A percentile compares a stretch with the other conserved stretches of the same genome.
phyloP scores from a whole-genome alignment of 2,113 vertebrate species.

The Drymodes brunneopygia region DNA sequence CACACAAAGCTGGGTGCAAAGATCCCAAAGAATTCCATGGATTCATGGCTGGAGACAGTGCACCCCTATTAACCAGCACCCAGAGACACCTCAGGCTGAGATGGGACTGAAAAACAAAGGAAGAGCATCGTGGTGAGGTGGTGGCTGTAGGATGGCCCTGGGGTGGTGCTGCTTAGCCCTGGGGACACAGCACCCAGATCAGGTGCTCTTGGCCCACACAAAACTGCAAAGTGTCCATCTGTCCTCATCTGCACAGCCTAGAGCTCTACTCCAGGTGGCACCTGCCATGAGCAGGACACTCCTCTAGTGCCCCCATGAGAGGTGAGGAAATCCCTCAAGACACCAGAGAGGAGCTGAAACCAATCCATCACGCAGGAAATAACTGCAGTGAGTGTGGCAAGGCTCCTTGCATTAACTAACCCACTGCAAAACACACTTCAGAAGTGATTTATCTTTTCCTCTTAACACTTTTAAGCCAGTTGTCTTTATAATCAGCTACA shows the following conservation, averaged over 20 bases:
- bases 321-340: neutral
- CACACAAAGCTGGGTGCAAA: neutral
- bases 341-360: neutral
- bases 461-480: neutral
- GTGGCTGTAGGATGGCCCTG: neutral
- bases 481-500: neutral
- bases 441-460: constrained; percentile 17
- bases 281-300: neutral
- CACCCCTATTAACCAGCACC: neutral
- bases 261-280: neutral
- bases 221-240: neutral
- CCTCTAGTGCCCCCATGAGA: neutral
- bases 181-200: neutral
- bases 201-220: neutral
- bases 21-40: neutral
- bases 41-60: neutral
- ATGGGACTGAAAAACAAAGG: neutral
- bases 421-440: neutral
- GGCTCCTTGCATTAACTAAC: neutral
- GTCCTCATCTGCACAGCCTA: neutral
- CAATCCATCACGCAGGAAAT: neutral
- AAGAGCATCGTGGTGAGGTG: neutral
- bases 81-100: neutral
- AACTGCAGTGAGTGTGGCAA: neutral
- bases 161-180: neutral